Evolutionary conservation across 2,113 vertebrate genomes (phyloP).

Genomic region (Carettochelys insculpta): DNA sequence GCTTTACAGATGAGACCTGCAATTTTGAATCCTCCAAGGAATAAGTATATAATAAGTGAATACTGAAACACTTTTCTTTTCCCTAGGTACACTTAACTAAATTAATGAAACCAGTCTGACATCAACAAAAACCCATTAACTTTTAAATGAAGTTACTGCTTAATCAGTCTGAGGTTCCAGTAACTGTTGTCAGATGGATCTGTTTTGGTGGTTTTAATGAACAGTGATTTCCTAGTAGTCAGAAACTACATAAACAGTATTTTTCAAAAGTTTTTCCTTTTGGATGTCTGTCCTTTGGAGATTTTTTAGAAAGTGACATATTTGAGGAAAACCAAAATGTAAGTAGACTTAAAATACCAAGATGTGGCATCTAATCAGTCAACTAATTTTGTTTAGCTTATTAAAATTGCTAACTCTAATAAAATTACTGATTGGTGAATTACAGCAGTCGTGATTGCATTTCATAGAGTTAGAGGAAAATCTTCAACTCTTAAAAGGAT

Average conservation of each 20-base stretch:
- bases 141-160: constrained; percentile 59
- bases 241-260: not conserved
- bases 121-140: constrained; percentile 61
- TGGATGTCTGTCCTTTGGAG: not conserved
- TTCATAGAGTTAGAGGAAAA: fast-evolving
- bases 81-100: constrained; percentile 55
- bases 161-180: constrained; percentile 42
- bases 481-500: not conserved
- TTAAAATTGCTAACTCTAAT: not conserved
- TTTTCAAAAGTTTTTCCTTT: not conserved
- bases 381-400: not conserved
- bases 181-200: constrained; percentile 10
- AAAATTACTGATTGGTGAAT: not conserved
- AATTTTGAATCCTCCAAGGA: constrained; percentile 34
- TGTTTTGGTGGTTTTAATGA: constrained; percentile 37
- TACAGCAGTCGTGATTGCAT: not conserved
- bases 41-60: constrained; percentile 44
- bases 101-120: constrained; percentile 67
- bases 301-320: not conserved
- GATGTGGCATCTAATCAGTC: not conserved
- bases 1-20: constrained; percentile 60
- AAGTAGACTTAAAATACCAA: not conserved
- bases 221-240: constrained; percentile 24
- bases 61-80: constrained; percentile 39
- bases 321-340: not conserved